Evolutionary conservation across 2,888 invertebrate genomes (phyloP).

Genomic region (Chaetoderma sp.): DNA sequence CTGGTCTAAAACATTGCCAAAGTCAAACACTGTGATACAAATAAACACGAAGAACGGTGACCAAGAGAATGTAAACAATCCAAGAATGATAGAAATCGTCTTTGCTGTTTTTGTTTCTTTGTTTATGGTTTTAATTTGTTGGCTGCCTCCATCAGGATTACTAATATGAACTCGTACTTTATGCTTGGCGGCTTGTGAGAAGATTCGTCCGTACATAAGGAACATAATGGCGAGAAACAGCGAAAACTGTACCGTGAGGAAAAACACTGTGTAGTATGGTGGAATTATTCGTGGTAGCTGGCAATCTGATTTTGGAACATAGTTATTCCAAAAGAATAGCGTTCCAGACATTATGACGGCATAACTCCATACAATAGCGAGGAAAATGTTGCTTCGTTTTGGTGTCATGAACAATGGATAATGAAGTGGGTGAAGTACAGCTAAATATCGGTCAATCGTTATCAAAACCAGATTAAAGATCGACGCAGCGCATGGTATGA

Average conservation of each 20-base stretch:
- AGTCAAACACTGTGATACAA: too few relatives aligned
- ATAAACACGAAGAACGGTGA: conserved; percentile 40
- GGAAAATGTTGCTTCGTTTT: conserved; percentile 30
- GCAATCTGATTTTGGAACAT: too few relatives aligned
- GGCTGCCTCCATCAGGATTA: too few relatives aligned
- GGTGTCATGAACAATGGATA: conserved; percentile 64
- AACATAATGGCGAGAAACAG: conserved; percentile 35
- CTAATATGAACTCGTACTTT: conserved; percentile 20
- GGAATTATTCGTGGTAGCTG: too few relatives aligned
- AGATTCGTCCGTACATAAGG: conserved; percentile 32
- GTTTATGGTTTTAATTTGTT: too few relatives aligned
- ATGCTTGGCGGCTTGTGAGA: conserved; percentile 33
- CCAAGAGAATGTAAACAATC: conserved; percentile 42
- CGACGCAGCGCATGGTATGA: conserved; percentile 41
- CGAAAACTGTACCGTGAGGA: conserved; percentile 29
- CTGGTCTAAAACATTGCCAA: too few relatives aligned
- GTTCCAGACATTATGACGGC: conserved; percentile 27
- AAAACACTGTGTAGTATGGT: too few relatives aligned
- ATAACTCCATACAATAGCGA: conserved; percentile 35
- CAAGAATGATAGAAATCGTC: conserved; percentile 34
- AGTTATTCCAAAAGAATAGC: too few relatives aligned
- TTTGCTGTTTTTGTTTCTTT: conserved; percentile 31
- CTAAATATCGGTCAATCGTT: conserved; percentile 41
- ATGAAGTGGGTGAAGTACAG: conserved; percentile 37
- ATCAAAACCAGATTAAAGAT: conserved; percentile 40